phyloP scores from a whole-genome alignment of 2,888 invertebrate genomes.

The Callosobruchus maculatus region DNA sequence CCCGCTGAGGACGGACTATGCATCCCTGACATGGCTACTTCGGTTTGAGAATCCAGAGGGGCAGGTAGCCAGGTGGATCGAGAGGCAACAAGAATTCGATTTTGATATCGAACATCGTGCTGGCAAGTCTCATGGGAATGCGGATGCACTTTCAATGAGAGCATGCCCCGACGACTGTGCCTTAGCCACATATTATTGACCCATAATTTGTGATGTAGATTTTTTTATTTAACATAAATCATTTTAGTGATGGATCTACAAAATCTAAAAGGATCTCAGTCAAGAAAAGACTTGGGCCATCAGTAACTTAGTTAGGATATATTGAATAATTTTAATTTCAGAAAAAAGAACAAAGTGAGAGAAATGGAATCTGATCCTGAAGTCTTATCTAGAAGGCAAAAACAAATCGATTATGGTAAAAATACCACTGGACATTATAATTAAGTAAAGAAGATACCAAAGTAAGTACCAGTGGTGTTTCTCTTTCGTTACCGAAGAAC shows the following conservation, averaged over 20 bases:
- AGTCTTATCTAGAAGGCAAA: conserved; percentile 74
- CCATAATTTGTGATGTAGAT: too few species aligned
- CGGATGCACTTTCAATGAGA: too few species aligned
- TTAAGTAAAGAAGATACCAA: conserved; percentile 66
- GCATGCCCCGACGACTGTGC: too few species aligned
- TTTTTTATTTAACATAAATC: background rate
- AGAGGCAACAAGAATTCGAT: too few species aligned
- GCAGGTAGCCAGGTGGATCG: too few species aligned
- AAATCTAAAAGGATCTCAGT: conserved; percentile 1
- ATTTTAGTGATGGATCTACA: background rate
- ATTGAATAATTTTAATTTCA: conserved; percentile 8
- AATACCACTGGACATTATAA: conserved; percentile 84
- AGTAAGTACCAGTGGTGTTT: conserved; percentile 61
- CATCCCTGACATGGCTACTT: too few species aligned
- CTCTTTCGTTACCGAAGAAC: too few species aligned
- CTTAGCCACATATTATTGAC: too few species aligned
- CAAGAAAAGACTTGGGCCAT: conserved; percentile 14
- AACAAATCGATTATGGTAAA: conserved; percentile 94
- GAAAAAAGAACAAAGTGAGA: conserved; percentile 10
- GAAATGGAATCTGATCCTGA: conserved; percentile 66
- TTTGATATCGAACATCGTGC: too few species aligned
- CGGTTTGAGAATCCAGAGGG: too few species aligned
- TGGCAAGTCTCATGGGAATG: too few species aligned
- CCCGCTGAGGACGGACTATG: too few species aligned
- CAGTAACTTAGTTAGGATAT: background rate